Evolutionary conservation across 1,140 invertebrate species (phyloP), one percentile per base, ranked within the genome.

Genomic region (Polyergus mexicanus): DNA sequence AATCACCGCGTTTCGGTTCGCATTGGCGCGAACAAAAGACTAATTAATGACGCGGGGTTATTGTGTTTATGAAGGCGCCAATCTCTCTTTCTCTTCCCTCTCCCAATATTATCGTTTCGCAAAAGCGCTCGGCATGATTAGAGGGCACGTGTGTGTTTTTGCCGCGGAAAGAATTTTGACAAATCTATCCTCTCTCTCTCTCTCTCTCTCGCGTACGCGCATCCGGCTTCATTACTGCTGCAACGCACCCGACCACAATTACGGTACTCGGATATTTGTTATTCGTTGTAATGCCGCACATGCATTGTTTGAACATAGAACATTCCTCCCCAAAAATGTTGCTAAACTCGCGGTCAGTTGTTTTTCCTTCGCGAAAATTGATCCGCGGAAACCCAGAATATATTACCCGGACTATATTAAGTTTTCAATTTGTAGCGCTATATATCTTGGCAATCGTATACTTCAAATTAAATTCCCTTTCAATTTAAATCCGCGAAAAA

Each of bases 401-500:
- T 38, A 25, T 78, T 68, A 38, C 62, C 6, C 62, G 1, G 41
- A 44, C 10, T 44, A 44, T 44, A 44, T 44, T 11, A 44, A 66
- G 62, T 65, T 68, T 78, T 68, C 62, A 68, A 78, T 78, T 78
- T 78, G 44, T 66, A 32, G 66, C 38, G 44, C 41, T 75, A 25
- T 66, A n/a, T 54, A 68, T 78, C 54, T 68, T 54, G 75, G 22
- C 62, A 68, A 68, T 68, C 28, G 32, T 19, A 51, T 51, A 22
- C 44, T 68, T 78, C 32, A 78, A 78, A 78, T 78, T 78, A 78
- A 78, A 78, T 8, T 38, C 38, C 41, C 35, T 66, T 78, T 78
- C 60, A 65, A 77, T 77, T 77, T 65, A 78, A 78, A 78, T 54
- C 62, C 44, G 32, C n/a, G 32, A 68, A 78, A 78, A 66, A 54